A percentile compares a stretch with the other conserved stretches of the same genome.
Conservation (phyloP, 2,797 vertebrate species). For the Sebastolobus altivelis region DNA sequence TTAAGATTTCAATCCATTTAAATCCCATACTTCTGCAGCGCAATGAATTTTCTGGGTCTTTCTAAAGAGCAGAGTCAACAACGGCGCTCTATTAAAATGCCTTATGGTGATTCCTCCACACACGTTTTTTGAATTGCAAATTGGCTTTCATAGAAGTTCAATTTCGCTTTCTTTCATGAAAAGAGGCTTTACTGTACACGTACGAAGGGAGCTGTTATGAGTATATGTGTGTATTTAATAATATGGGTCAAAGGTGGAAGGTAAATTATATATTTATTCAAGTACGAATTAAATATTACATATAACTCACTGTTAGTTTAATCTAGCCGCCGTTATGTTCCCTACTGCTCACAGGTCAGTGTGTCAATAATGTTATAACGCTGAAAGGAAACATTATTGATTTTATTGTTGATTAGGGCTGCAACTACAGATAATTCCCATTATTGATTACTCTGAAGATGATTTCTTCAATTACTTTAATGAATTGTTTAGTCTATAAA, state of each 20-base stretch:
- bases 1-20: conserved; percentile 78
- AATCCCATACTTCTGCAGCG: conserved; percentile 71
- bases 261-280: not conserved
- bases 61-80: conserved; percentile 80
- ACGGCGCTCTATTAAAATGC: conserved; percentile 74
- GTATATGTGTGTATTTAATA: conserved; percentile 20
- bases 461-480: not conserved
- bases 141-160: conserved; percentile 53
- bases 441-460: not conserved
- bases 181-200: conserved; percentile 33
- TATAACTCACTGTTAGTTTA: not conserved
- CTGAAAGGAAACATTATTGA: not conserved
- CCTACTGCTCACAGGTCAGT: not conserved
- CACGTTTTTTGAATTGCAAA: conserved; percentile 79
- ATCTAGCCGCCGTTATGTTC: not conserved
- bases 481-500: not conserved
- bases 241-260: conserved; percentile 4
- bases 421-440: not conserved
- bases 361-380: not conserved
- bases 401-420: not conserved
- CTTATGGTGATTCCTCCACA: conserved; percentile 72
- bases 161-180: not conserved
- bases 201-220: conserved; percentile 24
- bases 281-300: not conserved
- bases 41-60: conserved; percentile 67